Percentiles rank a stretch among this genome's conserved stretches.
Evolutionary conservation across 2,113 vertebrate species (phyloP).

Genomic region (Tyrannus savana): DNA sequence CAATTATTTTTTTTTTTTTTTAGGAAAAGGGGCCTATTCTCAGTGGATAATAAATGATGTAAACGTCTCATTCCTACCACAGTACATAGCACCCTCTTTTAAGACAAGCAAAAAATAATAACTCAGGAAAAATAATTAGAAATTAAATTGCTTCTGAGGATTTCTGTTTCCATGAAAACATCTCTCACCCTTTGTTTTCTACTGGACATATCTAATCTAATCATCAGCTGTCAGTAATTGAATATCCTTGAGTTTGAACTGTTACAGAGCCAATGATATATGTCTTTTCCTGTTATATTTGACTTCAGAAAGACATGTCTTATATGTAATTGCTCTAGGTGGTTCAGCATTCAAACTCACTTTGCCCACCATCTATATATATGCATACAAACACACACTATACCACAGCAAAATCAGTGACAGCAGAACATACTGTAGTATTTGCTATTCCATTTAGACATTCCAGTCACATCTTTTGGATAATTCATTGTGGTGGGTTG

Average conservation of each 20-base stretch:
- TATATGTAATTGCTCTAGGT: not conserved
- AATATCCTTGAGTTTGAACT: conserved; percentile 25
- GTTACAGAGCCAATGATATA: not conserved
- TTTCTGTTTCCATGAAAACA: conserved; percentile 44
- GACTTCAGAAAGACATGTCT: not conserved
- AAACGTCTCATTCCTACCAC: conserved; percentile 47
- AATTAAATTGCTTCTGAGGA: conserved; percentile 62
- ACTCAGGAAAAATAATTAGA: conserved; percentile 66
- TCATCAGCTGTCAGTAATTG: conserved; percentile 63
- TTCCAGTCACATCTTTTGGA: not conserved
- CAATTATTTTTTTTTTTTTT: conserved; percentile 21
- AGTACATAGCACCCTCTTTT: conserved; percentile 36
- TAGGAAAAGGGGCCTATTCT: not conserved
- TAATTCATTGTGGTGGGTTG: not conserved
- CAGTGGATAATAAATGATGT: conserved; percentile 49
- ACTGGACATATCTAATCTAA: conserved; percentile 50
- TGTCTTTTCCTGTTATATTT: conserved; percentile 26
- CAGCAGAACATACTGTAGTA: not conserved
- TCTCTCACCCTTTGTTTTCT: conserved; percentile 45
- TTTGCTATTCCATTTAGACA: not conserved
- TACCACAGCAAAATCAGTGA: not conserved
- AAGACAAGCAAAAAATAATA: conserved; percentile 56
- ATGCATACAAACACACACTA: not conserved
- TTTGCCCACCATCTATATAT: not conserved
- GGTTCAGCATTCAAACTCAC: not conserved